A percentile compares a stretch with the other conserved stretches of the same genome.
These are phyloP conservation scores for Reticulitermes lucifugus DNA, from an alignment of 2,888 invertebrate genomes.

Conservation along the genomic window DNA sequence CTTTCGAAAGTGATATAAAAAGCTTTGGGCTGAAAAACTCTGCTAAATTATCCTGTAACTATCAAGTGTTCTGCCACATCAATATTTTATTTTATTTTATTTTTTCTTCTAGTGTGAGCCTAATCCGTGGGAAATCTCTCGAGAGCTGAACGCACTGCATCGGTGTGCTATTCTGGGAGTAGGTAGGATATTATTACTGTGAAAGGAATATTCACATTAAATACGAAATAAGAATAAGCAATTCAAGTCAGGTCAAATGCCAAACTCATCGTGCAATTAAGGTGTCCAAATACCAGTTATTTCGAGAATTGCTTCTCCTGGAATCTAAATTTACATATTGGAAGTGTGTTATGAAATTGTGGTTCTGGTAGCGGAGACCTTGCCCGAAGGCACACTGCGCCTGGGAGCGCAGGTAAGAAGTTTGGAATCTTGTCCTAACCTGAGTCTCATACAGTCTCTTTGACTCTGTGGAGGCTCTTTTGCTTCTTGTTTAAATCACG, in stretches of 20 bases:
- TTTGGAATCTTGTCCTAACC: neutral
- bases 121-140: neutral
- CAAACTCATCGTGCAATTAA: conserved; percentile 17
- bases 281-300: neutral
- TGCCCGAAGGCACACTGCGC: too few species aligned
- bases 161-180: neutral
- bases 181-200: conserved; percentile 20
- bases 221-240: neutral
- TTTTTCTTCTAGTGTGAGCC: too few species aligned
- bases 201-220: conserved; percentile 6
- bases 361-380: neutral
- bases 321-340: conserved; percentile 13
- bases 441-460: neutral
- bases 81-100: too few species aligned
- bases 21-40: too few species aligned
- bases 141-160: too few species aligned
- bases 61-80: too few species aligned
- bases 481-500: too few species aligned
- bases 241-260: conserved; percentile 26
- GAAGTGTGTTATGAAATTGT: conserved; percentile 26
- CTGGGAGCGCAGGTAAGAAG: neutral
- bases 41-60: too few species aligned
- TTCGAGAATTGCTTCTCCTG: neutral
- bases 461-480: too few species aligned
- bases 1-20: too few species aligned